Conservation (phyloP, 2,888 invertebrate genomes). For the Stegophylla sp. region DNA sequence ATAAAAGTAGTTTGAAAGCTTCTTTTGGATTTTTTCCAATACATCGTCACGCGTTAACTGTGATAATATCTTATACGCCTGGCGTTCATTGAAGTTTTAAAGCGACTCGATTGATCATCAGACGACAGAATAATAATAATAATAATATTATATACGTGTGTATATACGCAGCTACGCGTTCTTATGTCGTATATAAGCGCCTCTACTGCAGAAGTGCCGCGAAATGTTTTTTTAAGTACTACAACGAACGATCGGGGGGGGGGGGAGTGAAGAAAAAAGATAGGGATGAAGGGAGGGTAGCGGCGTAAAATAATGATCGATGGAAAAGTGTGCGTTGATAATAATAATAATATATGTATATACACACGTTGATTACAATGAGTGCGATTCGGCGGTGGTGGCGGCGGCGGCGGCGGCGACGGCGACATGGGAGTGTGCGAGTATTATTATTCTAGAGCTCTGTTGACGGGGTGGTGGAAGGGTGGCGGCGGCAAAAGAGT, state of each 20-base stretch:
- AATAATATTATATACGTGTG: background rate
- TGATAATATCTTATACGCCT: background rate
- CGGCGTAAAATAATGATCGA: conserved; percentile 48
- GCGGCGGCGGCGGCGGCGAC: background rate
- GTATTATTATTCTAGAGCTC: background rate
- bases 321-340: conserved; percentile 37
- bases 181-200: conserved; percentile 4
- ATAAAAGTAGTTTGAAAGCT: conserved; percentile 39
- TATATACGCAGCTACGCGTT: background rate
- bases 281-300: background rate
- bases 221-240: conserved; percentile 40
- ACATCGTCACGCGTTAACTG: background rate
- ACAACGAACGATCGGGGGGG: background rate
- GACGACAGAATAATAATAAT: too few relatives aligned
- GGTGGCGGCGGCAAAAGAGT: conserved; percentile 1
- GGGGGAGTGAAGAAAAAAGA: too few relatives aligned
- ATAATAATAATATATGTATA: conserved; percentile 9
- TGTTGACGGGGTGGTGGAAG: background rate
- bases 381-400: conserved; percentile 33
- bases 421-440: background rate
- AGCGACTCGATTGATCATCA: conserved; percentile 29
- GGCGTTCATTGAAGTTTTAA: conserved; percentile 28
- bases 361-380: conserved; percentile 45
- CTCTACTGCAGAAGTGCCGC: background rate
- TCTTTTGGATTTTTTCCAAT: conserved; percentile 8